These are phyloP conservation scores for Actinia tenebrosa DNA, from an alignment of 64 coral and sea anemone species.

Conservation along the genomic window DNA sequence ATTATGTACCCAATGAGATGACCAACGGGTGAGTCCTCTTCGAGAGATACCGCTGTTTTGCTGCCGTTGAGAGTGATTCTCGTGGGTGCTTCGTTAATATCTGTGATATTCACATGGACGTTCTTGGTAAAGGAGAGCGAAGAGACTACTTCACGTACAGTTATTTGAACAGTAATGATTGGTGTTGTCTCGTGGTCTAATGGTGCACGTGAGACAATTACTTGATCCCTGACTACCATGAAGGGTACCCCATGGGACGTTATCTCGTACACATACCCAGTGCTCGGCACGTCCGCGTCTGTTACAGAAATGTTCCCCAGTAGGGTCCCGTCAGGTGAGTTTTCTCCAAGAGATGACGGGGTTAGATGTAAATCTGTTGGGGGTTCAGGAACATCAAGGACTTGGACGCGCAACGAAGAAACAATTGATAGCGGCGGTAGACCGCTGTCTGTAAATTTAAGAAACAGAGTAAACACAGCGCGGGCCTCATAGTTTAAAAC, in stretches of 20 bases:
- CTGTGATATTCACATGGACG: constrained; percentile 58
- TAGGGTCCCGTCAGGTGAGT: constrained; percentile 32
- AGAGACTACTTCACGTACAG: constrained; percentile 58
- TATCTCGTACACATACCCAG: constrained; percentile 62
- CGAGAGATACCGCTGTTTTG: constrained; percentile 37
- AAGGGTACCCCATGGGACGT: constrained; percentile 76
- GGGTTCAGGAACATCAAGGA: constrained; percentile 70
- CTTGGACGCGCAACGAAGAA: constrained; percentile 42
- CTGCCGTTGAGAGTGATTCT: constrained; percentile 55
- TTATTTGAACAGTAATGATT: constrained; percentile 65
- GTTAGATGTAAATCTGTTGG: constrained; percentile 54
- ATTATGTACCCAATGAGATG: constrained; percentile 36
- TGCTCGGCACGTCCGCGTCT: constrained; percentile 47
- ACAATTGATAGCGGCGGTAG: constrained; percentile 55
- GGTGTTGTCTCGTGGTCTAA: constrained; percentile 76
- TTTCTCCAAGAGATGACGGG: constrained; percentile 46
- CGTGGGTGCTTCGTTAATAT: constrained; percentile 68
- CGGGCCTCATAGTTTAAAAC: constrained; percentile 54
- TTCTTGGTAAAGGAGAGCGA: constrained; percentile 52
- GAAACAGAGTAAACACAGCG: constrained; percentile 49
- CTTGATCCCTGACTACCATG: constrained; percentile 38
- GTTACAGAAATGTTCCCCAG: constrained; percentile 43
- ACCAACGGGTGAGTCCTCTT: constrained; percentile 36
- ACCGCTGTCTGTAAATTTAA: constrained; percentile 70
- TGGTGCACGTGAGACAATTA: constrained; percentile 66